Evolutionary conservation across 2,113 vertebrate genomes (phyloP).

Genomic region (Cinclus cinclus): DNA sequence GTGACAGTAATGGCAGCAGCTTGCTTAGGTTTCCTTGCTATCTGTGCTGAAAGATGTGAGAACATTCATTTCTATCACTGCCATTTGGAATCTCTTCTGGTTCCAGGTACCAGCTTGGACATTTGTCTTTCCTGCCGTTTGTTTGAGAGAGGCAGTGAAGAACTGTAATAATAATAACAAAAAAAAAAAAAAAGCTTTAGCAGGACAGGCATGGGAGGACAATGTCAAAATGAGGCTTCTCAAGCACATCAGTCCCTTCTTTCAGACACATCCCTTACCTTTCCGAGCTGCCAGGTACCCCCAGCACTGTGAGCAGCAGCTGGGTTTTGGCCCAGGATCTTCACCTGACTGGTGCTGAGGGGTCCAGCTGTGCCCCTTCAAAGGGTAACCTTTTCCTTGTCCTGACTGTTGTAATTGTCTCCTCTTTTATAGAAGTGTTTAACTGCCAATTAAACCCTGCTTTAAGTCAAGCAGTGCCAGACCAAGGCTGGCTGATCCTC

Average conservation of each 20-base stretch:
- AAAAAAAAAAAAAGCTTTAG: not conserved
- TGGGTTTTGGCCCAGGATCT: not conserved
- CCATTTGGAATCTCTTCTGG: not conserved
- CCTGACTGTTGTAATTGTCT: not conserved
- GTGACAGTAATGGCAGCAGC: not conserved
- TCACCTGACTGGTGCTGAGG: not conserved
- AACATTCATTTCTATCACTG: slow-evolving; percentile 18
- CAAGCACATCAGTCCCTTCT: not conserved
- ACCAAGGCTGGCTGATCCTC: not conserved
- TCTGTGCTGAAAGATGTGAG: not conserved
- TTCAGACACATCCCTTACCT: not conserved
- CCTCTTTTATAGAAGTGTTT: not conserved
- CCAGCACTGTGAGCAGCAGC: not conserved
- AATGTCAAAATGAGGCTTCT: not conserved
- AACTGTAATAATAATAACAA: not conserved
- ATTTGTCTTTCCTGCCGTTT: slow-evolving; percentile 21
- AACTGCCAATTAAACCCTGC: not conserved
- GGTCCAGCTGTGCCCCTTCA: not conserved
- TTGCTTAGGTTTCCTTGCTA: not conserved
- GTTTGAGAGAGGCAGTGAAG: not conserved
- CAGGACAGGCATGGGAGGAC: not conserved
- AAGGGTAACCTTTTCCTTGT: not conserved
- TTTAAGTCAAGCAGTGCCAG: not conserved
- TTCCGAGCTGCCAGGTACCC: not conserved
- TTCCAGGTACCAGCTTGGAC: not conserved